Evolutionary conservation across 2,888 invertebrate genomes (phyloP).

Genomic region (Hydropsyche betteni): DNA sequence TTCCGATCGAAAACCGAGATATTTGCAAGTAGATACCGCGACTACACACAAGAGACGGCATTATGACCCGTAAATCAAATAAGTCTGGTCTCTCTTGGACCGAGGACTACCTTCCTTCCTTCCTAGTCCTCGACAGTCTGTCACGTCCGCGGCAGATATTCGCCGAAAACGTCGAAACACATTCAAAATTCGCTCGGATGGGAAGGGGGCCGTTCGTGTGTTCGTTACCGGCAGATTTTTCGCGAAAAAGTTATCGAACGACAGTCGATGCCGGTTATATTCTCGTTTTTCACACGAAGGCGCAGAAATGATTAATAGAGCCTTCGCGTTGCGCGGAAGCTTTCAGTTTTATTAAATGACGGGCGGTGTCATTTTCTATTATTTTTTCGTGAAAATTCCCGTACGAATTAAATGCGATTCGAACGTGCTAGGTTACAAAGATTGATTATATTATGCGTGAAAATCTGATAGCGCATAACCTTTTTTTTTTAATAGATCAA

Average conservation of each 20-base stretch:
- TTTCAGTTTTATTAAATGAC: constrained; percentile 8
- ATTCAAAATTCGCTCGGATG: neutral
- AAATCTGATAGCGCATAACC: too few relatives aligned
- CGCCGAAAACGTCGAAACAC: constrained; percentile 9
- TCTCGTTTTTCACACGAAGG: too few relatives aligned
- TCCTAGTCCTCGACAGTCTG: constrained; percentile 9
- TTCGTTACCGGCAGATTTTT: neutral
- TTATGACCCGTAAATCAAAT: constrained; percentile 36
- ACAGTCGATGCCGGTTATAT: too few relatives aligned
- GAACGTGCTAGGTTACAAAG: too few relatives aligned
- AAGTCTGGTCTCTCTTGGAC: constrained; percentile 22
- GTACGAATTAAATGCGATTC: too few relatives aligned
- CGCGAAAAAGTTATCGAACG: neutral
- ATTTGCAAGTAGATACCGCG: neutral
- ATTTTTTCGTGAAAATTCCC: too few relatives aligned
- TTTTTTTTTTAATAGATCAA: too few relatives aligned
- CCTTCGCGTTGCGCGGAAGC: neutral
- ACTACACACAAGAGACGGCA: constrained; percentile 28
- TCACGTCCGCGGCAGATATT: constrained; percentile 16
- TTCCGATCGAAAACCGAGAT: too few relatives aligned
- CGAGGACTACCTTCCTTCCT: neutral
- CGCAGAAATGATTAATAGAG: neutral
- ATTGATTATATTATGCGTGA: too few relatives aligned
- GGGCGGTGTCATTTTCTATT: too few relatives aligned
- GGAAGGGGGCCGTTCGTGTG: neutral